Conservation (phyloP, 2,797 vertebrate genomes). For the Sebastiscus tertius region DNA sequence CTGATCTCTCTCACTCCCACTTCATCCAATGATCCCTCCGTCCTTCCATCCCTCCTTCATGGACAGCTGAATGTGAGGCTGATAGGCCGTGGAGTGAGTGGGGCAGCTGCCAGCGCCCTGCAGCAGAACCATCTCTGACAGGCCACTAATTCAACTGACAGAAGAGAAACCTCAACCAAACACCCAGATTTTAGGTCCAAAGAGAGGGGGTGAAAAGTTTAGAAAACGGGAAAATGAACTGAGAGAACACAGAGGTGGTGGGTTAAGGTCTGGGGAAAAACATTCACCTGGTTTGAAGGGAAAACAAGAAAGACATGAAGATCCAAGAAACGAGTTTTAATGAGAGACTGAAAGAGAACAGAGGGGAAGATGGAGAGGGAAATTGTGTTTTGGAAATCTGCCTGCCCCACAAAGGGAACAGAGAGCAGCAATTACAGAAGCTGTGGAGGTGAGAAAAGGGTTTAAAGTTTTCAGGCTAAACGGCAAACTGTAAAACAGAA, state of each 20-base stretch:
- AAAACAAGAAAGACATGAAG: constrained; percentile 19
- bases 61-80: constrained; percentile 80
- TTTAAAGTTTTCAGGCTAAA: neutral
- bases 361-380: constrained; percentile 14
- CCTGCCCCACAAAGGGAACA: neutral
- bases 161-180: constrained; percentile 79
- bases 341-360: constrained; percentile 8
- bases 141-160: constrained; percentile 85
- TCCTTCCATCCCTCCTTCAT: constrained; percentile 76
- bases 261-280: constrained; percentile 22
- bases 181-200: constrained; percentile 73
- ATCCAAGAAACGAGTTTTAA: constrained; percentile 22
- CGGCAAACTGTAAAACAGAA: neutral
- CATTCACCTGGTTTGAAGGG: constrained; percentile 11
- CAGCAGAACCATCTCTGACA: constrained; percentile 84
- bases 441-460: neutral
- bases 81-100: constrained; percentile 79
- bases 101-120: constrained; percentile 81
- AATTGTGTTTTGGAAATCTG: constrained; percentile 42
- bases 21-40: constrained; percentile 55
- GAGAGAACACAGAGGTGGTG: constrained; percentile 13
- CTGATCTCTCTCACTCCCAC: constrained; percentile 45
- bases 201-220: constrained; percentile 62
- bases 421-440: neutral
- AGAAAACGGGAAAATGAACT: constrained; percentile 52